phyloP scores from a whole-genome alignment of 2,797 vertebrate genomes.

The Melanotaenia nigrans region DNA sequence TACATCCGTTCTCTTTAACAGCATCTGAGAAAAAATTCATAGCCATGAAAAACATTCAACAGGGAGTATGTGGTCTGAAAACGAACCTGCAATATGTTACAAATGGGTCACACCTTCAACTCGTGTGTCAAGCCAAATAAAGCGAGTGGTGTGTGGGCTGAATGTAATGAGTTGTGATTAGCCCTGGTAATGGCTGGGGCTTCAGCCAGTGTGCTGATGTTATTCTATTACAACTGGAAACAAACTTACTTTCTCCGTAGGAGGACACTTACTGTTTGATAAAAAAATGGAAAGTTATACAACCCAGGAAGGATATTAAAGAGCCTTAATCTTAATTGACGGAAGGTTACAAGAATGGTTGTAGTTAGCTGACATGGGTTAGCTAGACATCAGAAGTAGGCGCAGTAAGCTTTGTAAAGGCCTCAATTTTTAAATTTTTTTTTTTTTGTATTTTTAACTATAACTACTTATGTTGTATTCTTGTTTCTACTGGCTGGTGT shows the following conservation, averaged over 20 bases:
- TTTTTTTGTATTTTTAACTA: too few species aligned
- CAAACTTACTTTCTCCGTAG: conserved; percentile 5
- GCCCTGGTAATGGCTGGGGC: conserved; percentile 34
- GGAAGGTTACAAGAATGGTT: neutral
- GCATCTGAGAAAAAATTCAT: neutral
- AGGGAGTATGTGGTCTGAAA: neutral
- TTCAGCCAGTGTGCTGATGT: conserved; percentile 17
- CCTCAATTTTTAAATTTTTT: too few species aligned
- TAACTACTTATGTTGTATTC: too few species aligned
- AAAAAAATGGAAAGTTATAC: conserved; percentile 29
- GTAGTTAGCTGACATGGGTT: neutral
- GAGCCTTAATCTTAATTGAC: neutral
- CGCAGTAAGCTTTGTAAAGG: too few species aligned
- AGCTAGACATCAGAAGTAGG: too few species aligned
- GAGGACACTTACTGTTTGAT: conserved; percentile 23
- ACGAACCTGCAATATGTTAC: conserved; percentile 15
- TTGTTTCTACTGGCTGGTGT: too few species aligned
- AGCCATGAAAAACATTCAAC: neutral
- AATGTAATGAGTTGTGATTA: conserved; percentile 35
- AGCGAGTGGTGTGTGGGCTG: conserved; percentile 25
- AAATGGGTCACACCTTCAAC: conserved; percentile 27
- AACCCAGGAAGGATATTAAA: conserved; percentile 31
- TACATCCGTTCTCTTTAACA: neutral
- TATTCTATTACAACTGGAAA: conserved; percentile 44
- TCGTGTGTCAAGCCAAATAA: conserved; percentile 38